Evolutionary conservation across 2,797 vertebrate species (phyloP), one percentile per base, ranked within the genome.

Genomic region (Ibycter americanus): DNA sequence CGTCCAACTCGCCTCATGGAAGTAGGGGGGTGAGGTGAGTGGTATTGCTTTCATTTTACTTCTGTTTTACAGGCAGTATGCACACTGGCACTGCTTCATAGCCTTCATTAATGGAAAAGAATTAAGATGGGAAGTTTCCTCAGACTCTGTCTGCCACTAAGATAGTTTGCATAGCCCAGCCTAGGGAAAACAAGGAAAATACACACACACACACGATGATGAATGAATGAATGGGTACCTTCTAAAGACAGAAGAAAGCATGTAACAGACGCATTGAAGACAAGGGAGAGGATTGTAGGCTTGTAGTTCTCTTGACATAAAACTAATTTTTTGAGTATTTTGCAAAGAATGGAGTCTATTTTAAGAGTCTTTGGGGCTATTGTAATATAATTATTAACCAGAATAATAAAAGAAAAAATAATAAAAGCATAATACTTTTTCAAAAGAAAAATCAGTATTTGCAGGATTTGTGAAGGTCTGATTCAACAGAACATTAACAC

Each of bases 141-240:
- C 52, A n/a, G 62, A 76, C 55, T 63, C 71, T 94, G 31, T 58
- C 84, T 95, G 74, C 47, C 71, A 59, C 23, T 52, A 74, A 82
- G 46, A 68, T 51, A 91, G 78, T 83, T 91, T 91, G 47, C 49
- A 77, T 27, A 90, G 42, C n/a, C 47, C 59, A 66, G 54, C 55
- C 20, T 51, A 76, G 54, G 74, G 66, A 94, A 96, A 94, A 81
- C 61, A 72, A 83, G 84, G 79, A 86, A 93, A 90, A 91, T 42
- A 67, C 15, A 87, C 13, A 73, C 44, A 65, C 27, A 68, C 12
- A 85, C 66, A 84, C 62, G 56, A 61, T 29, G 47, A 56, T 21
- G 62, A 82, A 93, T 81, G 62, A 82, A 92, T 83, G 72, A 93
- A 90, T 62, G 58, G 51, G 73, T 38, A 90, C 26, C 46, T 88